Evolutionary conservation across 2,113 vertebrate species (phyloP).

Genomic region (Desmodus rotundus): DNA sequence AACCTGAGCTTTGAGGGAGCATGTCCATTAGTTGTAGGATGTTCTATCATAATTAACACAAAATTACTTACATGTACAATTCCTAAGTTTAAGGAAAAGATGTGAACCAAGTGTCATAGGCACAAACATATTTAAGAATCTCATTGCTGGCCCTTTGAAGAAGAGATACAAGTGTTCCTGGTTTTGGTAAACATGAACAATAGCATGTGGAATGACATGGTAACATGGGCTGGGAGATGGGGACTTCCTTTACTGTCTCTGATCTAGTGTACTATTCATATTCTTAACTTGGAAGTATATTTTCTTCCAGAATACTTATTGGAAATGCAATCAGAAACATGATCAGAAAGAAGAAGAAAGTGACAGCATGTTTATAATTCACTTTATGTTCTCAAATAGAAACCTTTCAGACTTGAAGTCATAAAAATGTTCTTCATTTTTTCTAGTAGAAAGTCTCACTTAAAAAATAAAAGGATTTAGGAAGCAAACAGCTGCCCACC

Average conservation of each 20-base stretch:
- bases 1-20: not conserved
- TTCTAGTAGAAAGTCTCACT: not conserved
- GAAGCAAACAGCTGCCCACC: not conserved
- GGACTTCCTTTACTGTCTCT: not conserved
- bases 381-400: not conserved
- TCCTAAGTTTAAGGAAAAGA: not conserved
- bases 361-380: not conserved
- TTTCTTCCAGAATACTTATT: not conserved
- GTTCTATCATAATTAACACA: not conserved
- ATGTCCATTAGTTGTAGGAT: not conserved
- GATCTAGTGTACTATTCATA: rapidly evolving
- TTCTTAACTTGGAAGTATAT: not conserved
- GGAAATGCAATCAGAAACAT: not conserved
- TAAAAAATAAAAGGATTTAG: conserved; percentile 30
- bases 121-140: not conserved
- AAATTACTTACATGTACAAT: not conserved
- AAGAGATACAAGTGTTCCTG: not conserved
- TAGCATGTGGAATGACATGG: not conserved
- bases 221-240: rapidly evolving
- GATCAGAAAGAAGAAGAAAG: not conserved
- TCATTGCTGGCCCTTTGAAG: not conserved
- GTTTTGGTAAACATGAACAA: not conserved
- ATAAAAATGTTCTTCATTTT: not conserved
- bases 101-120: not conserved
- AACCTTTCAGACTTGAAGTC: not conserved